phyloP scores from a whole-genome alignment of 2,113 vertebrate genomes.

The Channa maculata region DNA sequence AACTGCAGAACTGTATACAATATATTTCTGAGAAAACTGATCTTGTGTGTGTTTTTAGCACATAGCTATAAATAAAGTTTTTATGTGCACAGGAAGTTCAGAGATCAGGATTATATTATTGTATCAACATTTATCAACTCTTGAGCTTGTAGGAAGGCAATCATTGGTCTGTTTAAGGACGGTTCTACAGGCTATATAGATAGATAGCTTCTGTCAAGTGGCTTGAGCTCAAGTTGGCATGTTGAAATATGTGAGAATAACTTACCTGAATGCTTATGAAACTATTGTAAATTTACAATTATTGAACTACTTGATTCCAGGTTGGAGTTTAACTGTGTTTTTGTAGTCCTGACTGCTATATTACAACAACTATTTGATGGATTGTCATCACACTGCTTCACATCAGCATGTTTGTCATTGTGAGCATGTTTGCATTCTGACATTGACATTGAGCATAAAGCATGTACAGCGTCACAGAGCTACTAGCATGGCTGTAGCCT shows the following conservation, averaged over 20 bases:
- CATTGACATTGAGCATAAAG: no score
- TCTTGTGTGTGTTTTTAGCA: background rate
- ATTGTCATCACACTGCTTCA: background rate
- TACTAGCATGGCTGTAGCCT: no score
- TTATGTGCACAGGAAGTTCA: background rate
- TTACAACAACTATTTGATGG: background rate
- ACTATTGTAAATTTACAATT: background rate
- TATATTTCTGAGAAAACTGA: background rate
- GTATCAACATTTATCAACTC: background rate
- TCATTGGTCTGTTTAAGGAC: background rate
- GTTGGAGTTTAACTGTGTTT: background rate
- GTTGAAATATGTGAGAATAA: background rate
- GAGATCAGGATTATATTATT: background rate
- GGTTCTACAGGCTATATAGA: background rate
- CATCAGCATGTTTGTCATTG: no score
- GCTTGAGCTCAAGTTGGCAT: slow-evolving; percentile 1
- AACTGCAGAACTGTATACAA: background rate
- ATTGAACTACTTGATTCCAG: background rate
- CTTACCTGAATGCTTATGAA: background rate
- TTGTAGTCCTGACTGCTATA: background rate
- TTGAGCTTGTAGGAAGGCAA: background rate
- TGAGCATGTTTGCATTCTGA: no score
- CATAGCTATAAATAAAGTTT: background rate
- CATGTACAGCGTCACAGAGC: no score
- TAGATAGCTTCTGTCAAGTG: background rate